Base-by-base conservation (phyloP, 2,888 invertebrate genomes). In the Atherix ibis region DNA sequence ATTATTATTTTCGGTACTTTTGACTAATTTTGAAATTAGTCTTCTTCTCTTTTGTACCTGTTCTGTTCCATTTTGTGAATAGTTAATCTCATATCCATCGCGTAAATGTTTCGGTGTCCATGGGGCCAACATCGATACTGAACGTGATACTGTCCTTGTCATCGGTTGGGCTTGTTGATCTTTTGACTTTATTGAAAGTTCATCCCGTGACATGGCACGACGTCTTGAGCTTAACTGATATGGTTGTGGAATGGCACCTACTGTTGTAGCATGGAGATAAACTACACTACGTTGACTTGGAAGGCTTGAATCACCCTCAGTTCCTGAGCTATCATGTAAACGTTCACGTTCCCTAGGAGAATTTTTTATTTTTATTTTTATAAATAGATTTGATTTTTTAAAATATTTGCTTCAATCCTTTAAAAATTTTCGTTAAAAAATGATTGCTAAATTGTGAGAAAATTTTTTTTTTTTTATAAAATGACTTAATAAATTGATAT, bases 181-280 rank as follows among this genome's bases (percentile, higher is more conserved):
- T 37, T 51, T 53, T 18, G 36, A 42, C 24, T 42, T 48, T 3
- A 74, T 75, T 10, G 75, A 71, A 10, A 83, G 66, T 56, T 83
- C 83, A 50, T 83, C 83, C 15, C 82, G 68, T 18, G 83, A 83
- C 18, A 70, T 66, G 12, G 73, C 68, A 26, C 79, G 67, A 45
- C 73, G 67, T 43, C 73, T 67, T 4, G 66, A 61, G 9, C 61
- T 45, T 18, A 70, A 61, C 13, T 71, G 72, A 43, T 64, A 64
- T 19, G 81, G 80, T 47, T 79, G 77, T 13, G 85, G 84, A 52
- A 85, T 85, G 56, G 82, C 84, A 38, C 84, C 84, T 49, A 85
- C 82, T 71, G 84, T 83, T 31, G 84, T 82, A 33, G 84, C 84
- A 51, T 85, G 85, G 33, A 85, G 65, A 52, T 82, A 85, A 14